Conservation (phyloP, 2,797 vertebrate genomes). For the Platalea minor region DNA sequence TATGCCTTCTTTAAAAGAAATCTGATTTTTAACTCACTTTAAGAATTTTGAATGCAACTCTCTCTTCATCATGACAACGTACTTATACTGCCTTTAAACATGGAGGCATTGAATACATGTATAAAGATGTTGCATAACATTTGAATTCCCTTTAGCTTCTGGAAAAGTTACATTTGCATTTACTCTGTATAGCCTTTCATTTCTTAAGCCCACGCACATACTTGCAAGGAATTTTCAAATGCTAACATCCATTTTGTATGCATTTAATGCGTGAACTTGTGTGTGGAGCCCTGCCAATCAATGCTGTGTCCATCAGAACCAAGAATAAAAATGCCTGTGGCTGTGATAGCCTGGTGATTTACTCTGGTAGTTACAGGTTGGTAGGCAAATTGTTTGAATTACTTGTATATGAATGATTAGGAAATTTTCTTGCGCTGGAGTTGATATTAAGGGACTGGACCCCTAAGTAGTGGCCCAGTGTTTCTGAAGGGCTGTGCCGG, state of each 20-base stretch:
- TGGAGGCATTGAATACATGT: fast-evolving
- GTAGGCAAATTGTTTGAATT: not conserved
- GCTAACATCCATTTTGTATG: not conserved
- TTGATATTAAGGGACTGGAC: not conserved
- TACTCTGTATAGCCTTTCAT: not conserved
- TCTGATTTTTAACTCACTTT: not conserved
- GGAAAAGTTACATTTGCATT: not conserved
- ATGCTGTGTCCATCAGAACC: not conserved
- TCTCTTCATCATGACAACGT: not conserved
- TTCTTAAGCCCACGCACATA: not conserved
- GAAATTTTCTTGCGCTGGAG: not conserved
- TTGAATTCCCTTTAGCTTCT: not conserved
- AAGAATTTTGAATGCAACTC: not conserved
- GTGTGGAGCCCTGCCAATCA: not conserved
- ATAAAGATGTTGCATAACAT: not conserved
- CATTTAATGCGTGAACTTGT: not conserved
- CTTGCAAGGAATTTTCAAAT: not conserved
- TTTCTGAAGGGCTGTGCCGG: not conserved
- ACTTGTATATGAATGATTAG: not conserved
- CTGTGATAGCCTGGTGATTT: not conserved
- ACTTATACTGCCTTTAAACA: not conserved
- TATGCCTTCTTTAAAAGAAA: not conserved
- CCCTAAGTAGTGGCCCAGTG: too few species aligned
- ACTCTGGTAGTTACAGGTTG: not conserved
- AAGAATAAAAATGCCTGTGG: not conserved